These are phyloP conservation scores for Dendrolimus pini DNA, from an alignment of 2,888 invertebrate species.

Conservation along the genomic window DNA sequence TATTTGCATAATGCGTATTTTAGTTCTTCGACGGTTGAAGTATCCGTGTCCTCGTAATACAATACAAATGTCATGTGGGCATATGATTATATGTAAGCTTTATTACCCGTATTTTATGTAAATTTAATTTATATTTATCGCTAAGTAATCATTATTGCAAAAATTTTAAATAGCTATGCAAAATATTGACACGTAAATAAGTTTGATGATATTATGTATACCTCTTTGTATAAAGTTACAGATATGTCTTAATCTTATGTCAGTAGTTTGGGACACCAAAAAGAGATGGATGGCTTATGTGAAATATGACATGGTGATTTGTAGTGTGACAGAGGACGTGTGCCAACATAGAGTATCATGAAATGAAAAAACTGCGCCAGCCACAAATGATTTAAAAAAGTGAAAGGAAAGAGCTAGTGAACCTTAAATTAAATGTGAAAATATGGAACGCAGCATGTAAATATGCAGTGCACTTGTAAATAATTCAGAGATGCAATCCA, in stretches of 20 bases:
- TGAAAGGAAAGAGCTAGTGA: conserved; percentile 9
- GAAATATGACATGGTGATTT: no score
- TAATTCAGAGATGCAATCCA: no score
- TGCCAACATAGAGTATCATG: conserved; percentile 11
- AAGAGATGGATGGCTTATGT: no score
- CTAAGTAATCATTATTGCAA: conserved; percentile 34
- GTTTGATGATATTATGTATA: no score
- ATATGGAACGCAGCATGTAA: no score
- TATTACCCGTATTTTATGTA: conserved; percentile 62
- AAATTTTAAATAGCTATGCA: conserved; percentile 39
- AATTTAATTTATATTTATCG: conserved; percentile 43
- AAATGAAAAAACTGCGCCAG: conserved; percentile 11
- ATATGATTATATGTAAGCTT: conserved; percentile 35
- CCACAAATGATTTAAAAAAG: conserved; percentile 1
- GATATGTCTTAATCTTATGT: no score
- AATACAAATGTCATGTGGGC: conserved; percentile 52
- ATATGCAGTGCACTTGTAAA: no score
- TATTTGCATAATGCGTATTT: conserved; percentile 23
- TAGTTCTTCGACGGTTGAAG: conserved; percentile 16
- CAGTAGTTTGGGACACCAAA: no score
- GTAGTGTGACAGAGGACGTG: no score
- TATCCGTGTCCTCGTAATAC: conserved; percentile 41
- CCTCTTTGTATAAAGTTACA: no score
- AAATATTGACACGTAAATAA: conserved; percentile 21
- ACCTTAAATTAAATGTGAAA: no score